These are phyloP conservation scores for Lethenteron reissneri DNA, from an alignment of 2,113 vertebrate species.

Conservation along the genomic window DNA sequence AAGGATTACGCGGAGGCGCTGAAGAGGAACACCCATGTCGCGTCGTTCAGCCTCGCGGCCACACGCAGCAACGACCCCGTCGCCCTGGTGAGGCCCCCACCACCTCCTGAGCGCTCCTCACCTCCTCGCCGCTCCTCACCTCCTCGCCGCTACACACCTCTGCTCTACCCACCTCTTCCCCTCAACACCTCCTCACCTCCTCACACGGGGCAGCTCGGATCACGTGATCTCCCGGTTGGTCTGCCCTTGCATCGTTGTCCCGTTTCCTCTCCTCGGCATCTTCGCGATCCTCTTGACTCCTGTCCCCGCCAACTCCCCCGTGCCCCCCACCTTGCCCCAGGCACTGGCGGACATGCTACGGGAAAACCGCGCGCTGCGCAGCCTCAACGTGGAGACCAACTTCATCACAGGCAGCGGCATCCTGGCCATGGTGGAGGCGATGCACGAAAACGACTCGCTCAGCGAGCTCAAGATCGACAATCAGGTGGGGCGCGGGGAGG, in stretches of 20 bases:
- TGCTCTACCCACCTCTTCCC: no score
- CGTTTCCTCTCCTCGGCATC: no score
- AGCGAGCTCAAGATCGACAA: slow-evolving; percentile 70
- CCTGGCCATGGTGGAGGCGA: slow-evolving; percentile 47
- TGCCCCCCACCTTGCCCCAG: slow-evolving; percentile 18
- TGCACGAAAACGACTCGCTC: slow-evolving; percentile 35
- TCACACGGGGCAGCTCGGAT: no score
- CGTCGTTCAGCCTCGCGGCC: slow-evolving; percentile 76
- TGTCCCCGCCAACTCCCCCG: no score
- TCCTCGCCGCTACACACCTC: no score
- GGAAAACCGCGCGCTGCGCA: slow-evolving; percentile 52
- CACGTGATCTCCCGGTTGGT: no score
- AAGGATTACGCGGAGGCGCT: slow-evolving; percentile 82
- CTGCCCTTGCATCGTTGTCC: no score
- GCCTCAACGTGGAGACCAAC: slow-evolving; percentile 85
- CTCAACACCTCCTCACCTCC: no score
- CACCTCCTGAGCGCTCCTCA: background rate
- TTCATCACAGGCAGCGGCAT: slow-evolving; percentile 71
- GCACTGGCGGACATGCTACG: slow-evolving; percentile 67
- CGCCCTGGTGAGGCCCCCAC: slow-evolving; percentile 47
- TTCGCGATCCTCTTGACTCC: no score
- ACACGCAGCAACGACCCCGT: slow-evolving; percentile 87
- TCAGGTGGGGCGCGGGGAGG: slow-evolving; percentile 31
- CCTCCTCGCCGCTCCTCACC: background rate
- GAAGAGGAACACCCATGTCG: slow-evolving; percentile 62